phyloP scores from a whole-genome alignment of 2,888 invertebrate species.

The Pollenia angustigena region DNA sequence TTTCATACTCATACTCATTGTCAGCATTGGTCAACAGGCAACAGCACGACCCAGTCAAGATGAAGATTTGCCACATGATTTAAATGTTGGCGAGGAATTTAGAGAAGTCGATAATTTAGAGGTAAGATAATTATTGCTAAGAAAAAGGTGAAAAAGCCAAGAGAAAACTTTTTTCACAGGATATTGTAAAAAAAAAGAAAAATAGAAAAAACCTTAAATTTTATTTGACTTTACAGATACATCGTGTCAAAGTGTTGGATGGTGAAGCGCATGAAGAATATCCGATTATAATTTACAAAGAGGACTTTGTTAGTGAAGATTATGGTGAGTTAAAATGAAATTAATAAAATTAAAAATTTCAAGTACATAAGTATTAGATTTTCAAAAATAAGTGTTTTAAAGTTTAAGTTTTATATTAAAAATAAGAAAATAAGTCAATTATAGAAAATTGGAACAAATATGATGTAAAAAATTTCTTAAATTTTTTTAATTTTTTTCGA shows the following conservation, averaged over 20 bases:
- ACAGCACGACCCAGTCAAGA: conserved; percentile 43
- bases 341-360: background rate
- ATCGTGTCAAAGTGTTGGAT: conserved; percentile 77
- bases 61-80: conserved; percentile 54
- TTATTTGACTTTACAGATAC: conserved; percentile 75
- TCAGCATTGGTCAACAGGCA: conserved; percentile 35
- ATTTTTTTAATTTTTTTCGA: too few species aligned
- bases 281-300: conserved; percentile 82
- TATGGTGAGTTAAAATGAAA: conserved; percentile 77
- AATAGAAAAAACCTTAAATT: background rate
- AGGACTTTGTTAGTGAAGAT: conserved; percentile 82
- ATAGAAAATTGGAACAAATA: too few species aligned
- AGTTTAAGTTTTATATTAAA: too few species aligned
- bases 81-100: conserved; percentile 70
- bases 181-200: conserved; percentile 17
- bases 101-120: conserved; percentile 80
- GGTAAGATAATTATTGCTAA: conserved; percentile 75
- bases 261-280: conserved; percentile 79
- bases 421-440: too few species aligned
- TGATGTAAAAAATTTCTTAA: too few species aligned
- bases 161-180: background rate
- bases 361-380: background rate
- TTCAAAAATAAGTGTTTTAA: background rate
- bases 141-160: background rate
- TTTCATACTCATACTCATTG: conserved; percentile 58